Percentiles rank a stretch among this genome's conserved stretches.
Evolutionary conservation across 2,888 invertebrate genomes (phyloP).

Genomic region (Netelia fuscicornis): DNA sequence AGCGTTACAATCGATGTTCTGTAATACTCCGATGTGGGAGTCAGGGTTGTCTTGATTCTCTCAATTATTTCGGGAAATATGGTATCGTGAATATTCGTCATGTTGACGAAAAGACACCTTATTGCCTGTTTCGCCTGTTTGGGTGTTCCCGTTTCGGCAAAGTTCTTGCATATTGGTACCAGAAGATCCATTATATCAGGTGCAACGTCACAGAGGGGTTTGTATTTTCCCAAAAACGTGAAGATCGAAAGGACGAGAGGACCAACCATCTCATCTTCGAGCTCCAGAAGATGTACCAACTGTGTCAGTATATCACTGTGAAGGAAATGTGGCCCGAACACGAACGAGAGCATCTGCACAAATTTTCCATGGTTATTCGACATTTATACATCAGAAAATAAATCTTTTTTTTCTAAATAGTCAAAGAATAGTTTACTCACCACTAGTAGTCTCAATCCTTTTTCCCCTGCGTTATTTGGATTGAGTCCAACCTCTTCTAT

Average conservation of each 20-base stretch:
- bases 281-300: slow-evolving; percentile 91
- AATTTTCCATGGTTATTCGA: not conserved
- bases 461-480: slow-evolving; percentile 93
- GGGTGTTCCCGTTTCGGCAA: slow-evolving; percentile 95
- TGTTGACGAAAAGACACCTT: slow-evolving; percentile 95
- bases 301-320: slow-evolving; percentile 93
- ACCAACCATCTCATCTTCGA: slow-evolving; percentile 93
- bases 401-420: not conserved
- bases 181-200: slow-evolving; percentile 91
- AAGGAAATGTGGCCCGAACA: slow-evolving; percentile 97
- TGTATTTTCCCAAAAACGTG: slow-evolving; percentile 95
- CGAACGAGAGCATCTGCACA: slow-evolving; percentile 92
- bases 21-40: slow-evolving; percentile 92
- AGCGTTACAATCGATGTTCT: slow-evolving; percentile 97
- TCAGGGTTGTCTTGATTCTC: slow-evolving; percentile 90
- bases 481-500: slow-evolving; percentile 92
- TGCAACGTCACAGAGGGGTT: slow-evolving; percentile 92
- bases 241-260: slow-evolving; percentile 93
- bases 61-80: slow-evolving; percentile 95
- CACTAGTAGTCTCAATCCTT: slow-evolving; percentile 94
- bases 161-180: slow-evolving; percentile 94
- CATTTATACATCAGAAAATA: not conserved
- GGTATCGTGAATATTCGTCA: slow-evolving; percentile 89
- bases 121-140: slow-evolving; percentile 99
- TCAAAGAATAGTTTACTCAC: slow-evolving; percentile 83